Evolutionary conservation across 2,113 vertebrate genomes (phyloP), one percentile per base, ranked within the genome.

Genomic region (Nothoprocta pentlandii): DNA sequence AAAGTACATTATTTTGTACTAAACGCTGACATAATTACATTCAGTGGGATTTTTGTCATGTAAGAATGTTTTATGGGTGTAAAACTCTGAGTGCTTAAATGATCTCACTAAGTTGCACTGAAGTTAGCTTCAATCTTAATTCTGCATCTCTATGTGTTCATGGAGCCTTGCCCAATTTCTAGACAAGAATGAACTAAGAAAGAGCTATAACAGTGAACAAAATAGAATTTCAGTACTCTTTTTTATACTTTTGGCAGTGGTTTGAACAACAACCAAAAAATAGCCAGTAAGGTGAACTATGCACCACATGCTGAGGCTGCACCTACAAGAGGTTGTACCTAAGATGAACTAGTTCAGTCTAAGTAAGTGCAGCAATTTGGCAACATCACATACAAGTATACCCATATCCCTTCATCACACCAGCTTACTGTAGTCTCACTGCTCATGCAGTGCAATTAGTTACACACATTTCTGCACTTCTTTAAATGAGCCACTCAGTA

Each of bases 1-100:
- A 95, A 58, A 25, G 54, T 83, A 83, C 22, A 63, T 69, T 90
- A 82, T 94, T 96, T 95, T 93, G 81, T 80, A 92, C 81, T 82
- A 88, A 92, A 96, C 69, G 85, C 62, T 69, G 85, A 75, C 63
- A 91, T 66, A 84, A 87, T 84, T 95, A 67, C 77, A 68, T 59
- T 92, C 53, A 53, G 85, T 92, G 74, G 61, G 32, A 84, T 80
- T 94, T 80, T 79, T 92, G 44, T 44, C 69, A 79, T 79, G 30
- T 84, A 90, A 89, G 32, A 94, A 82, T 89, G 78, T 30, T 87
- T 90, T 36, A 86, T 12, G 59, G 39, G 39, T 87, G 68, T 16
- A 90, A 96, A 61, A 66, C 34, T 75, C 32, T 36, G 36, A 80
- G 22, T 73, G 58, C 59, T 79, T 66, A 75, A 89, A 64, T 30